phyloP scores from a whole-genome alignment of 2,888 invertebrate species.

The Agonopterix subpropinquella region DNA sequence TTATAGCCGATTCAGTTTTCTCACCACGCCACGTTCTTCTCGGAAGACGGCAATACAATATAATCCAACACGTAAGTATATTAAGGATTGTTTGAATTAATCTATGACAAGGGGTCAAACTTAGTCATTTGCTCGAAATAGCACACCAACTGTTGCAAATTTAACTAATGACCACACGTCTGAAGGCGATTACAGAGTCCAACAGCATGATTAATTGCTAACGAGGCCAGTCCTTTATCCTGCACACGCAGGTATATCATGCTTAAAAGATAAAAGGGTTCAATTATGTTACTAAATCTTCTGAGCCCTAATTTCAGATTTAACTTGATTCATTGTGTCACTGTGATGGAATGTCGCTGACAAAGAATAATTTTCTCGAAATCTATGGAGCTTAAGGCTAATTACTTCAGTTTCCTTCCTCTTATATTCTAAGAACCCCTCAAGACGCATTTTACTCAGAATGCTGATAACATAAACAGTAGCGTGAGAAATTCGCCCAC shows the following conservation, averaged over 20 bases:
- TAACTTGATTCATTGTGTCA: background rate
- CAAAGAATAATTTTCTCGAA: background rate
- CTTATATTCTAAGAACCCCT: conserved; percentile 1
- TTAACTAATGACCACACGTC: conserved; percentile 54
- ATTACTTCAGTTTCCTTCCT: background rate
- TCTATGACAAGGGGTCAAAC: conserved; percentile 27
- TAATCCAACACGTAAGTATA: too few species aligned
- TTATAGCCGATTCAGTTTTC: conserved; percentile 4
- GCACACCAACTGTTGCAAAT: conserved; percentile 54
- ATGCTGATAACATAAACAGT: conserved; percentile 39
- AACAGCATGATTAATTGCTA: conserved; percentile 47
- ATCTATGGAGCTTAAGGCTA: conserved; percentile 8
- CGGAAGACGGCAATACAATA: too few species aligned
- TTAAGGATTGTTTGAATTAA: conserved; percentile 15
- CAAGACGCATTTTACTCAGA: conserved; percentile 22
- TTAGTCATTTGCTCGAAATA: conserved; percentile 47
- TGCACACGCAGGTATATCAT: conserved; percentile 34
- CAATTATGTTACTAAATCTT: conserved; percentile 7
- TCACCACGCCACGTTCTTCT: too few species aligned
- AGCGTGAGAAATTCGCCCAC: conserved; percentile 53
- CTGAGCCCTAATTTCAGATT: background rate
- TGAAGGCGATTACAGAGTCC: conserved; percentile 39
- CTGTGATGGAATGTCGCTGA: background rate
- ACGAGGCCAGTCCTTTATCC: conserved; percentile 43
- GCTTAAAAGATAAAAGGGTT: conserved; percentile 12